Conservation (phyloP, 2,888 invertebrate genomes). For the Rutpela maculata region DNA sequence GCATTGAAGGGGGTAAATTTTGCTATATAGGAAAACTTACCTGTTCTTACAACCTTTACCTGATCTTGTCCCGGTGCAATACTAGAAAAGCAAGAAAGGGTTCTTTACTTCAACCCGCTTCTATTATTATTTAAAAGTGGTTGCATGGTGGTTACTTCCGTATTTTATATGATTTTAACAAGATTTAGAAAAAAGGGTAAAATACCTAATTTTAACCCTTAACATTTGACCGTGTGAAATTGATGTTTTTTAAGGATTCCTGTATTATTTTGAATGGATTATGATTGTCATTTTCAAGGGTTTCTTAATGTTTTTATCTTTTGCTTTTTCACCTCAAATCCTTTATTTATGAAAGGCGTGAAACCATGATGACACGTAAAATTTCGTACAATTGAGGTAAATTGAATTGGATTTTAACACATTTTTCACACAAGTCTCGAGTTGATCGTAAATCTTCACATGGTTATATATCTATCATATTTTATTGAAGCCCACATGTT, state of each 20-base stretch:
- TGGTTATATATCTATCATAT: neutral
- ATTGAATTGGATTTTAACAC: constrained; percentile 26
- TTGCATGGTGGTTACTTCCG: constrained; percentile 69
- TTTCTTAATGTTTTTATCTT: constrained; percentile 28
- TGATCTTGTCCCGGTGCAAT: constrained; percentile 55
- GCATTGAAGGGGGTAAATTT: constrained; percentile 54
- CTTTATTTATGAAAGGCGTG: constrained; percentile 41
- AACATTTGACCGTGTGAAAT: constrained; percentile 69
- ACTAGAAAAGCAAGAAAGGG: constrained; percentile 51
- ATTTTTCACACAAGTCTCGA: constrained; percentile 38
- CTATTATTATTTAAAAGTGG: constrained; percentile 66
- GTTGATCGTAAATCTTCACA: neutral
- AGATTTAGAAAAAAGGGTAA: constrained; percentile 66
- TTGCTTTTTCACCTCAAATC: constrained; percentile 31
- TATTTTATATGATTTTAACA: constrained; percentile 68
- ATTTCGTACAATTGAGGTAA: constrained; percentile 43
- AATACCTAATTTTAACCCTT: constrained; percentile 62
- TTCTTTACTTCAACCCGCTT: constrained; percentile 48
- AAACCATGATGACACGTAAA: constrained; percentile 46
- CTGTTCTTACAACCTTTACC: constrained; percentile 50
- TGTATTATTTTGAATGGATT: constrained; percentile 44
- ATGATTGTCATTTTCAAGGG: constrained; percentile 38
- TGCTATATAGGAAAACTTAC: constrained; percentile 42
- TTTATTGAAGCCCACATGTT: neutral
- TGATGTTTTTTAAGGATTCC: constrained; percentile 59